Evolutionary conservation across 2,888 invertebrate genomes (phyloP), one percentile per base, ranked within the genome.

Genomic region (Chymomyza procnemis): DNA sequence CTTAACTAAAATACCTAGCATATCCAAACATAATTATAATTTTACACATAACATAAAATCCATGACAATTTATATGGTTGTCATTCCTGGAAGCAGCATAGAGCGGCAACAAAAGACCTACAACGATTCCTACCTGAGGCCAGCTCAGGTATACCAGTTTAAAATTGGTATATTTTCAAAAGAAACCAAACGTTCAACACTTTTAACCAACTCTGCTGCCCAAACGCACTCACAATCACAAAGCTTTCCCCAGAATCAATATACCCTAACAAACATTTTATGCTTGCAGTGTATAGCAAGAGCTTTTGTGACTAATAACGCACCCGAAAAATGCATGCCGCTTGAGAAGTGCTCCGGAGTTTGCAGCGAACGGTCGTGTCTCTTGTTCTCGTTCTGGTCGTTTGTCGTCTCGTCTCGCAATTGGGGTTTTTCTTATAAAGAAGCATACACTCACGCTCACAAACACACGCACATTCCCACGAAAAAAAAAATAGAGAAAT

Each of bases 271-370:
- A 26, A 26, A 9, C 6, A 1, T 0, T 0, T 21, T 4, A 14
- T 48, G 18, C 14, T 8, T 56, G 47, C 46, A 67, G 64, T 18
- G 55, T 46, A 68, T 50, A 3, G 19, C 22, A 26, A 67, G 75
- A 76, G 73, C 72, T 74, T 75, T 73, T 63, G 64, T 65, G 66
- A 72, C 61, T 75, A 80, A 74, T 73, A 77, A 74, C 81, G 67
- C 69, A 50, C 59, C 66, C 52, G 66, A 79, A 73, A 84, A 76
- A 61, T 75, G 75, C 75, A 75, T 57, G 74, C 67, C 65, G 76
- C 61, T 52, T 89, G 89, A 90, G 90, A 89, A 89, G 87, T 86
- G 88, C 88, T 90, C 89, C 90, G 90, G 85, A 88, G 81, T 88
- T 90, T 79, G 87, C 83, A 75, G 87, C 75, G 85, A 86, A 86